Base-by-base conservation (phyloP, 2,113 vertebrate species). In the Esox niger region DNA sequence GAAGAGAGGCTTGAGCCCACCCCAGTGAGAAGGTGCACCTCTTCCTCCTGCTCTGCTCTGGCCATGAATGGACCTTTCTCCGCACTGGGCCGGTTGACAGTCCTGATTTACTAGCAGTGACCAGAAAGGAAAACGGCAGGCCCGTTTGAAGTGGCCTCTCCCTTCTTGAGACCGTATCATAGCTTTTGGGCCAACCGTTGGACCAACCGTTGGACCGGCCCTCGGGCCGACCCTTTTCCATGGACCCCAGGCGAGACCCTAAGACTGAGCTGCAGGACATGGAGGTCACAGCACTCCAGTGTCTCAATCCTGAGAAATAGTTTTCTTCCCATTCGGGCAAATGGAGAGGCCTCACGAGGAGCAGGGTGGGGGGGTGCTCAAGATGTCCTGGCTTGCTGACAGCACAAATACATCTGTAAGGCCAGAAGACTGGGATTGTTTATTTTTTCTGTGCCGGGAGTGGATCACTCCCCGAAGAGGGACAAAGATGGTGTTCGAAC, bases 321-420 rank as follows among this genome's bases (percentile, higher is more conserved):
- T 71, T 29, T 64, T 52, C 38, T 79, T 79, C 11, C 72, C 49
- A 66, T 80, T 70, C 62, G 80, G 68, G 74, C 64, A 67, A 69
- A 21, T 2, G 13, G 64, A 46, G 47, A 81, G 74, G 74, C 71
- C 79, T 82, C 74, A 70, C 60, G 69, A 75, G 75, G 62, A 57
- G 71, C 71, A 8, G 21, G 20, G 17, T n/a, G n/a, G 69, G 75
- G 31, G n/a, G n/a, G n/a, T n/a, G n/a, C 38, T 43, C 38, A 43
- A 17, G 13, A 43, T 43, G 58, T 69, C 47, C 78, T 84, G 85
- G 82, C 82, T 35, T 21, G 2, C 76, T 74, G 80, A 84, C 86
- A 83, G 82, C 74, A 80, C 79, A 82, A 87, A 88, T 78, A 81
- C 65, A n/a, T 63, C 75, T 60, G 58, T 86, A 80, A 87, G 87